Conservation (phyloP, 2,888 invertebrate species). For the Prosopocoilus inquinatus region DNA sequence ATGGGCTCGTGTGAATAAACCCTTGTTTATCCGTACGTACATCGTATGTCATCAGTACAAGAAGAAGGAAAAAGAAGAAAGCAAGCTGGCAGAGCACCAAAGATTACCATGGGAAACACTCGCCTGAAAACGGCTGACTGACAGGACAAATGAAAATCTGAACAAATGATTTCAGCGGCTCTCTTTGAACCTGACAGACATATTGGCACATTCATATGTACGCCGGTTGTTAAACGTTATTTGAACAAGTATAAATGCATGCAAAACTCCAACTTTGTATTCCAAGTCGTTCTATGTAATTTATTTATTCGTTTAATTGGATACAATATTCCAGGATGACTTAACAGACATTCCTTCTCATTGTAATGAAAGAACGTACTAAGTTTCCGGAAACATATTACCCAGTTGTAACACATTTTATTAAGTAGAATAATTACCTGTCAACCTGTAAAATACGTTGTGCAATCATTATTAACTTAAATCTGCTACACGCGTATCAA, state of each 20-base stretch:
- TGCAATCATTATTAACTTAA: too few relatives aligned
- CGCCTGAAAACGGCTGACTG: conserved; percentile 9
- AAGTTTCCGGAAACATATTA: too few relatives aligned
- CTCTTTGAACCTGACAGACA: conserved; percentile 8
- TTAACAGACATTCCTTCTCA: too few relatives aligned
- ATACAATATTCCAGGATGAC: too few relatives aligned
- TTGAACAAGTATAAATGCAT: not conserved
- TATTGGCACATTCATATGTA: conserved; percentile 12
- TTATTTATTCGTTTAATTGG: too few relatives aligned
- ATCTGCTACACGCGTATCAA: too few relatives aligned
- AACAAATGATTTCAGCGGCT: conserved; percentile 14
- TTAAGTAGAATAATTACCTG: too few relatives aligned
- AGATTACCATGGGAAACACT: conserved; percentile 11
- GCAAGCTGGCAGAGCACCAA: not conserved
- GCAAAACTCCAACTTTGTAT: not conserved
- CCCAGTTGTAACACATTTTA: too few relatives aligned
- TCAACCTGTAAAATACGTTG: too few relatives aligned
- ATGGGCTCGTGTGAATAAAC: not conserved
- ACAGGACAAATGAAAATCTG: conserved; percentile 16
- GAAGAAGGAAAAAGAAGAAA: not conserved
- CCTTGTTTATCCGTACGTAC: conserved; percentile 1
- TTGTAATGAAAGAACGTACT: too few relatives aligned
- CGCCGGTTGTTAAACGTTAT: not conserved
- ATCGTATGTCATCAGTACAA: not conserved
- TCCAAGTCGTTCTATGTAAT: too few relatives aligned